These are phyloP conservation scores for Petromus typicus DNA, from an alignment of 2,113 vertebrate species.

Conservation along the genomic window DNA sequence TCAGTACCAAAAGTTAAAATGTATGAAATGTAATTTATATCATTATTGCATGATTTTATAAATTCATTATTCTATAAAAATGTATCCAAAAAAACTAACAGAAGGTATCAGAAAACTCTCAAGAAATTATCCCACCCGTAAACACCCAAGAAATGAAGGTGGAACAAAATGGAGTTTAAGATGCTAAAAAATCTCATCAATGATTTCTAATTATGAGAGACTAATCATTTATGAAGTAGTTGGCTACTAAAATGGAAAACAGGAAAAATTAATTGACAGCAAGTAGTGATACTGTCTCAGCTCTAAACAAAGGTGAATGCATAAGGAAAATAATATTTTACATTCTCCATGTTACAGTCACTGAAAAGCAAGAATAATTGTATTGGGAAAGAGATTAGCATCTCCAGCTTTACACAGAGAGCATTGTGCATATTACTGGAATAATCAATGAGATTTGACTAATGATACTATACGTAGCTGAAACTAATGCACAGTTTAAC, in stretches of 20 bases:
- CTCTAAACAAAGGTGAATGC: background rate
- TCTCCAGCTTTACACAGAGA: background rate
- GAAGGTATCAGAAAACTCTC: background rate
- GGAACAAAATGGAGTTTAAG: background rate
- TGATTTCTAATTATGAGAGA: background rate
- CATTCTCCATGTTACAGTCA: background rate
- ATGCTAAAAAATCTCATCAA: background rate
- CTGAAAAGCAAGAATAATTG: background rate
- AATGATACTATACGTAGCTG: background rate
- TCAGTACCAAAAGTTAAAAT: background rate
- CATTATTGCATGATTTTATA: background rate
- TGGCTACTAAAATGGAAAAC: background rate
- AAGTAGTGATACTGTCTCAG: background rate
- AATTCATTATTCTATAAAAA: background rate
- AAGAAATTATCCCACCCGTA: fast-evolving
- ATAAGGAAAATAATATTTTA: background rate
- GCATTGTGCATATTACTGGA: background rate
- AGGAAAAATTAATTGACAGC: background rate
- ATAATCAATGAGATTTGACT: background rate
- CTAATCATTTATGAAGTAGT: background rate
- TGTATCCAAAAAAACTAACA: background rate
- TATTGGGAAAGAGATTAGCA: background rate
- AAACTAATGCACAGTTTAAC: too few relatives aligned
- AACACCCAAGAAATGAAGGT: fast-evolving
- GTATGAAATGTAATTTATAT: background rate